phyloP scores from a whole-genome alignment of 2,113 vertebrate species.

The Phrynosoma platyrhinos region DNA sequence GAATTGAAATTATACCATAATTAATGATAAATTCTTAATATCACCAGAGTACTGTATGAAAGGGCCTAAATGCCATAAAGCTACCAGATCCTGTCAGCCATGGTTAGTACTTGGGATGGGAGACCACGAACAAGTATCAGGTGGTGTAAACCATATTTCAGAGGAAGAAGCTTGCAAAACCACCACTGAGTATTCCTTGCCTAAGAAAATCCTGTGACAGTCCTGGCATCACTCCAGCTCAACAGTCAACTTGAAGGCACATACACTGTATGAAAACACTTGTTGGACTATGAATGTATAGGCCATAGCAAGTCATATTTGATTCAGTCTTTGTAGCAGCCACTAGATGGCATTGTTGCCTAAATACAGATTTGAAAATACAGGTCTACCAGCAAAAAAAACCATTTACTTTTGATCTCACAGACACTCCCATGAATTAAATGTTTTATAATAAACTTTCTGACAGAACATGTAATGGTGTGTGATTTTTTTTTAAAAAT shows the following conservation, averaged over 20 bases:
- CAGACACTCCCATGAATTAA: background rate
- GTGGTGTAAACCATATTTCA: no score
- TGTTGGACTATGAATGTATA: background rate
- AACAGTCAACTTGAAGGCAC: no score
- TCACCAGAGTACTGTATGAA: background rate
- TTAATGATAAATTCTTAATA: background rate
- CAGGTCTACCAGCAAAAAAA: background rate
- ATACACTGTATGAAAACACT: background rate
- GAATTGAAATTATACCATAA: background rate
- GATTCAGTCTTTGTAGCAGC: background rate
- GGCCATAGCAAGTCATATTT: background rate
- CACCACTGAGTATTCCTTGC: no score
- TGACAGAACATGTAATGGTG: background rate
- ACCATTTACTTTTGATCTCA: background rate
- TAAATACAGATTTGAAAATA: background rate
- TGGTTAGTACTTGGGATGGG: no score
- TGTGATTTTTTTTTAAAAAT: constrained; percentile 16
- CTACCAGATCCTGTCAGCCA: no score
- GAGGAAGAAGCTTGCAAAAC: no score
- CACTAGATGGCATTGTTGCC: background rate
- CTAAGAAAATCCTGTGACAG: no score
- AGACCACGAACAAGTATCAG: no score
- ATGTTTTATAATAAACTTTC: background rate
- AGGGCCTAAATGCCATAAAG: no score
- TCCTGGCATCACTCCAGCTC: no score